Evolutionary conservation across 2,888 invertebrate genomes (phyloP).

Genomic region (Sinodicranocentrus sp.): DNA sequence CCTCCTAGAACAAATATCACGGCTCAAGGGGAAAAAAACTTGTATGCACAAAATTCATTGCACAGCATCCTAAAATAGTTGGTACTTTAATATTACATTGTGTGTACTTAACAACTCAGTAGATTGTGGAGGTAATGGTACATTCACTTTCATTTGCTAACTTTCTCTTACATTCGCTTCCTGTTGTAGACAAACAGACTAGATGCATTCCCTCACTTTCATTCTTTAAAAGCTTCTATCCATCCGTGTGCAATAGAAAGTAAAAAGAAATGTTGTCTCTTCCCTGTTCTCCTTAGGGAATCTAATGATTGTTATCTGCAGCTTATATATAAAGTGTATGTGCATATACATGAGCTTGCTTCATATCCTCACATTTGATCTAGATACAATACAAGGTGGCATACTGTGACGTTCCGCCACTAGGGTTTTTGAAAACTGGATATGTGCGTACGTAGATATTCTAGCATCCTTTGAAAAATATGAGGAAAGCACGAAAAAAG

Average conservation of each 20-base stretch:
- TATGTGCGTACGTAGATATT: background rate
- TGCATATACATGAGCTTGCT: background rate
- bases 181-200: slow-evolving; percentile 11
- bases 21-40: too few species aligned
- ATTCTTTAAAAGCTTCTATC: slow-evolving; percentile 27
- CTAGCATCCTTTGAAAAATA: background rate
- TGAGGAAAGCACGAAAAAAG: slow-evolving; percentile 6
- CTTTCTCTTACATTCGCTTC: background rate
- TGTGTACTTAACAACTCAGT: too few species aligned
- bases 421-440: background rate
- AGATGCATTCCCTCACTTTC: background rate
- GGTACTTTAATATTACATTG: too few species aligned
- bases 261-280: slow-evolving; percentile 14
- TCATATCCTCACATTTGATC: background rate
- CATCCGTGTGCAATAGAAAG: slow-evolving; percentile 24
- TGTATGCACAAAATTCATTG: too few species aligned
- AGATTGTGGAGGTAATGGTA: background rate
- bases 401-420: slow-evolving; percentile 27
- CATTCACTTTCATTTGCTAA: slow-evolving; percentile 15
- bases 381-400: slow-evolving; percentile 22
- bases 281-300: slow-evolving; percentile 1
- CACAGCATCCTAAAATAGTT: too few species aligned
- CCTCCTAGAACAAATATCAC: too few species aligned
- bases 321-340: background rate
- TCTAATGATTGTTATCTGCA: slow-evolving; percentile 14